Conservation (phyloP, 2,888 invertebrate species). For the Helicoverpa assulta region DNA sequence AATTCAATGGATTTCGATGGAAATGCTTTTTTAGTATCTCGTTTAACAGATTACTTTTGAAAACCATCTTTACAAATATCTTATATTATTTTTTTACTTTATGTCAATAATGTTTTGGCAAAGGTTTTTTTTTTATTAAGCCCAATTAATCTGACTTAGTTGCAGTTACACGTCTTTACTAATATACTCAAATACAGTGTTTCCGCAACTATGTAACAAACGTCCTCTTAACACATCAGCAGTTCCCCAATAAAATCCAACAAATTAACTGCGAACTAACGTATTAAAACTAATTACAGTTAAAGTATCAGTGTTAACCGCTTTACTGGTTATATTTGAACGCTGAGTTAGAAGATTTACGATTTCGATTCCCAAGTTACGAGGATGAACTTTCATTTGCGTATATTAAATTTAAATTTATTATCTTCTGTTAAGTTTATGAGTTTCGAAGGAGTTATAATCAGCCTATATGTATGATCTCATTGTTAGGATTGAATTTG, state of each 20-base stretch:
- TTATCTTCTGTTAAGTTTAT: conserved; percentile 16
- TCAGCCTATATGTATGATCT: not conserved
- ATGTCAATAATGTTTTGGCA: too few relatives aligned
- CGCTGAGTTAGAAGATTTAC: conserved; percentile 63
- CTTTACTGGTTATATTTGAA: conserved; percentile 64
- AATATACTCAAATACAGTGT: too few relatives aligned
- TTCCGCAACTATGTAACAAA: not conserved
- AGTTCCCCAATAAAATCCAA: conserved; percentile 15
- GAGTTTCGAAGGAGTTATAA: conserved; percentile 12
- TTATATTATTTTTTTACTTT: too few relatives aligned
- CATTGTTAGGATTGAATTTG: not conserved
- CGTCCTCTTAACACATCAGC: conserved; percentile 18
- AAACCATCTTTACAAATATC: too few relatives aligned
- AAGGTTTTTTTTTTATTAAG: too few relatives aligned
- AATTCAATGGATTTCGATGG: not conserved
- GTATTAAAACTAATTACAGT: conserved; percentile 49
- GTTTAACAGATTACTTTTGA: too few relatives aligned
- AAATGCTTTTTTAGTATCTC: too few relatives aligned
- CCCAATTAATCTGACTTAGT: too few relatives aligned
- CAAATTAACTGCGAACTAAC: conserved; percentile 36
- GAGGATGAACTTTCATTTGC: conserved; percentile 35
- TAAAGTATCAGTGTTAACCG: conserved; percentile 33
- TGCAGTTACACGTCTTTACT: too few relatives aligned
- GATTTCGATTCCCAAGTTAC: conserved; percentile 55
- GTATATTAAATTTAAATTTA: conserved; percentile 13